phyloP scores from a whole-genome alignment of 2,113 vertebrate genomes.

The Vulpes vulpes region DNA sequence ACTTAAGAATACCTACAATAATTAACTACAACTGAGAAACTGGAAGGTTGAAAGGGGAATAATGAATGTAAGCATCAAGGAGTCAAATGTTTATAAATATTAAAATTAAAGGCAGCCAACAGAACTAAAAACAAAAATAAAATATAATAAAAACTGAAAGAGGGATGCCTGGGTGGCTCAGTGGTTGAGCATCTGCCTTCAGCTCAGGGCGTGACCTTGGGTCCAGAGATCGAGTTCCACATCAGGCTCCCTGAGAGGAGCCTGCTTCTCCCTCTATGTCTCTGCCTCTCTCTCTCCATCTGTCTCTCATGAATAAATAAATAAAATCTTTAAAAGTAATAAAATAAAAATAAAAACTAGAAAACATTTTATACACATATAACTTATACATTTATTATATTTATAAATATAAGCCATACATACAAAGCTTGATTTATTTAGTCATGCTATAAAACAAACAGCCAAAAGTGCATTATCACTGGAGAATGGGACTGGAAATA shows the following conservation, averaged over 20 bases:
- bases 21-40: background rate
- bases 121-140: background rate
- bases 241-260: too few species aligned
- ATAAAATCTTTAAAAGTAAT: background rate
- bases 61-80: background rate
- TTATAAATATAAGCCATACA: background rate
- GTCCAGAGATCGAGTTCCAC: too few species aligned
- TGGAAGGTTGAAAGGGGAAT: background rate
- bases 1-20: background rate
- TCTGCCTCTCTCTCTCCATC: too few species aligned
- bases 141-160: background rate
- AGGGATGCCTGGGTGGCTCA: too few species aligned
- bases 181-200: too few species aligned
- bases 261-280: too few species aligned
- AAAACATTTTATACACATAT: background rate
- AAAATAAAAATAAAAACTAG: background rate
- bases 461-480: background rate
- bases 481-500: background rate
- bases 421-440: background rate
- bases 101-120: background rate
- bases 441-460: background rate
- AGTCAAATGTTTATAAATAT: background rate
- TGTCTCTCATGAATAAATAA: too few species aligned
- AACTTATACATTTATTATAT: background rate
- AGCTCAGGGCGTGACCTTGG: too few species aligned